Evolutionary conservation across 2,113 vertebrate genomes (phyloP).

Genomic region (Xenopus laevis): DNA sequence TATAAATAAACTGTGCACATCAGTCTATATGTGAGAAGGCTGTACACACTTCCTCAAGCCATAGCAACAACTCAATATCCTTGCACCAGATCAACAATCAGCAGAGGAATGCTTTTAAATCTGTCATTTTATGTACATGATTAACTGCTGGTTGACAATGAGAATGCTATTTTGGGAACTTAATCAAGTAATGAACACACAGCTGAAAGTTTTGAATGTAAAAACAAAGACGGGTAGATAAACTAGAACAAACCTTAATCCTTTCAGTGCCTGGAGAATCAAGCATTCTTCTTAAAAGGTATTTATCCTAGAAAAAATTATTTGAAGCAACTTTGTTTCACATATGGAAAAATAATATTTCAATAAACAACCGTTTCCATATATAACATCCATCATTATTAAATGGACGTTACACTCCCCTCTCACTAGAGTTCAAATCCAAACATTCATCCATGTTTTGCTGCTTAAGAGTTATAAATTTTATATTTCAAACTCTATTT

Average conservation of each 20-base stretch:
- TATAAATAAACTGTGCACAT: neutral
- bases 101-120: constrained; percentile 20
- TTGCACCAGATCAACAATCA: constrained; percentile 27
- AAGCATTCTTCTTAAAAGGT: too few species aligned
- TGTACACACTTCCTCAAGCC: constrained; percentile 29
- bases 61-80: constrained; percentile 26
- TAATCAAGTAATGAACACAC: constrained; percentile 11
- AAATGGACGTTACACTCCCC: too few species aligned
- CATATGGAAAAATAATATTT: too few species aligned
- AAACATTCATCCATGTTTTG: too few species aligned
- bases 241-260: neutral
- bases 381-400: too few species aligned
- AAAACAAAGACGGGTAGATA: neutral
- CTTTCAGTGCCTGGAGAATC: neutral
- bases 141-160: constrained; percentile 9
- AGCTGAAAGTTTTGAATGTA: neutral
- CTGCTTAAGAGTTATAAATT: too few species aligned
- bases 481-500: too few species aligned
- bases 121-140: constrained; percentile 17
- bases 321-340: too few species aligned
- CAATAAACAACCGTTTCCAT: too few species aligned
- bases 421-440: too few species aligned
- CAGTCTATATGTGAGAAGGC: neutral
- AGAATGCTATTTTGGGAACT: constrained; percentile 17
- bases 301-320: too few species aligned